Evolutionary conservation across 2,113 vertebrate genomes (phyloP).

Genomic region (Caranx melampygus): DNA sequence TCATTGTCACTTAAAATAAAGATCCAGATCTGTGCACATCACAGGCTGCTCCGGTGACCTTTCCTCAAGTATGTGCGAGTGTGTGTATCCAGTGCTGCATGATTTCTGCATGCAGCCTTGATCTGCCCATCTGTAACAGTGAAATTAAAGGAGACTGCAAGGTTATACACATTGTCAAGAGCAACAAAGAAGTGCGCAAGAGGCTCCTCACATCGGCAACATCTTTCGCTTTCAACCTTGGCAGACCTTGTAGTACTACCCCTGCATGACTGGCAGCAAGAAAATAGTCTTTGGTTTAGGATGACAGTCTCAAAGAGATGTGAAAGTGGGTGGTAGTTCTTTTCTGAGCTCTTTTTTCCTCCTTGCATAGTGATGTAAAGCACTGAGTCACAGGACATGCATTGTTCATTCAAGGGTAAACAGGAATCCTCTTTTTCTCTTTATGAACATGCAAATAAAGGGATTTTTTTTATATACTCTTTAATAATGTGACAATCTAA

Average conservation of each 20-base stretch:
- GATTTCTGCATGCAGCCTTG: conserved; percentile 3
- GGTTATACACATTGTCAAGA: conserved; percentile 54
- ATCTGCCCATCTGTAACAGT: conserved; percentile 33
- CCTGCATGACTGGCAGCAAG: conserved; percentile 66
- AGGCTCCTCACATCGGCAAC: conserved; percentile 38
- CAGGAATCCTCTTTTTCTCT: background rate
- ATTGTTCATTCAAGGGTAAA: conserved; percentile 38
- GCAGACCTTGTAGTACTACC: conserved; percentile 62
- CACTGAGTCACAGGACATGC: conserved; percentile 25
- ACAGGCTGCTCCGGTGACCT: conserved; percentile 51
- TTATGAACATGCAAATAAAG: conserved; percentile 27
- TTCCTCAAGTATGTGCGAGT: conserved; percentile 40
- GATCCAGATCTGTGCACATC: conserved; percentile 56
- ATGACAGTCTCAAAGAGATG: conserved; percentile 54
- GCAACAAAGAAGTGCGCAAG: conserved; percentile 27
- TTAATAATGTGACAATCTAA: background rate
- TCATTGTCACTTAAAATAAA: conserved; percentile 59
- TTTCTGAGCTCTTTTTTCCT: background rate
- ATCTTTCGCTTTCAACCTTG: conserved; percentile 68
- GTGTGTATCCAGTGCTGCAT: conserved; percentile 49
- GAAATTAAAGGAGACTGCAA: conserved; percentile 62
- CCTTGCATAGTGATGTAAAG: conserved; percentile 20
- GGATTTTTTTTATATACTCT: background rate
- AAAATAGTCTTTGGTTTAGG: conserved; percentile 62
- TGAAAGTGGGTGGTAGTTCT: conserved; percentile 50